Conservation (phyloP, 2,888 invertebrate species). For the Cerastis leucographa region DNA sequence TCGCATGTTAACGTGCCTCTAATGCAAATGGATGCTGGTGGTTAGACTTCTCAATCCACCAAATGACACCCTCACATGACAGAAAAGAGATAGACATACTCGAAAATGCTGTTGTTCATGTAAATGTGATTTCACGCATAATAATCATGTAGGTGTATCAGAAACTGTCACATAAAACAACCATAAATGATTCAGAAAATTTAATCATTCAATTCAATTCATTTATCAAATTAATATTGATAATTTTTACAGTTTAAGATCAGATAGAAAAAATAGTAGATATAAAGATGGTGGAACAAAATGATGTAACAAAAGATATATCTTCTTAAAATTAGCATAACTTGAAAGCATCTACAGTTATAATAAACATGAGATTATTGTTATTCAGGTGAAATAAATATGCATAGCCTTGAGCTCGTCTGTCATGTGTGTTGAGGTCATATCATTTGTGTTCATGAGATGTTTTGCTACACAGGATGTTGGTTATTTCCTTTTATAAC, state of each 20-base stretch:
- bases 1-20: background rate
- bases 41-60: background rate
- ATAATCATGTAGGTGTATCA: background rate
- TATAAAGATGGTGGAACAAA: background rate
- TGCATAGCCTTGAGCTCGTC: slow-evolving; percentile 57
- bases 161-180: background rate
- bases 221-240: slow-evolving; percentile 6
- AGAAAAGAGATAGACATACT: background rate
- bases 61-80: background rate
- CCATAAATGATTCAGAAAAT: slow-evolving; percentile 26
- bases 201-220: slow-evolving; percentile 38
- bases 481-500: slow-evolving; percentile 43
- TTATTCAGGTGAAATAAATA: slow-evolving; percentile 57
- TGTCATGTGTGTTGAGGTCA: slow-evolving; percentile 55
- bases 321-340: slow-evolving; percentile 32
- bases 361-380: slow-evolving; percentile 49
- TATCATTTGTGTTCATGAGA: slow-evolving; percentile 34
- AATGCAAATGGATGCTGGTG: background rate
- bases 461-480: slow-evolving; percentile 42
- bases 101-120: background rate
- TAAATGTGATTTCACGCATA: background rate
- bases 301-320: slow-evolving; percentile 19
- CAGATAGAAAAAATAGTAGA: no score
- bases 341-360: slow-evolving; percentile 33
- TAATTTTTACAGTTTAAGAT: slow-evolving; percentile 16